Evolutionary conservation across 2,113 vertebrate species (phyloP), one percentile per base, ranked within the genome.

Genomic region (Anoura caudifer): DNA sequence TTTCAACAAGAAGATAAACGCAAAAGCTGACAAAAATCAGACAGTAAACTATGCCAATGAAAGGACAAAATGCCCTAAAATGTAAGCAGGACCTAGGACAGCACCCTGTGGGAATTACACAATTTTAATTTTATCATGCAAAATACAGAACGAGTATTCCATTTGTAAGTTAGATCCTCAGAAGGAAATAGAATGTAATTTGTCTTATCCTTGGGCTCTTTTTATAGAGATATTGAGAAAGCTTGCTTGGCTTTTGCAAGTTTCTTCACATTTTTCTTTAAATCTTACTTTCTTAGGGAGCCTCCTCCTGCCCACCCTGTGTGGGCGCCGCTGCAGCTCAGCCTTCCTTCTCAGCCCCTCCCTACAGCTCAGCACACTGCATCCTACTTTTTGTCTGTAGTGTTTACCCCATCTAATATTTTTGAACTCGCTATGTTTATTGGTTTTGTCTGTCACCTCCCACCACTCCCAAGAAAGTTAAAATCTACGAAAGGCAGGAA

Each of bases 1-100:
- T 79, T 96, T 63, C 38, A 4, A 79, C 19, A 75, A 95, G 80
- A 61, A 84, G 91, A 90, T 59, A 82, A 85, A 61, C 47, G 63
- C 52, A 91, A 81, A 85, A 70, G 47, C 22, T 80, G n/a, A 90
- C 41, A 59, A 65, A 97, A 67, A 80, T 75, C 19, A 81, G 26
- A 59, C 2, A 17, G 13, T 41, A 43, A 92, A 80, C 70, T 43
- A 77, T 61, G 52, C 19, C 76, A 95, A 33, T 33, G 72, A 59
- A 63, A 45, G 45, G 31, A 33, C n/a, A 76, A 72, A 56, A 56
- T 54, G 31, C 26, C 65, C n/a, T 87, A 20, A 92, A 80, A 95
- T 61, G 47, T 43, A 91, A 92, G 45, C 16, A 73, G 61, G 24
- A 45, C 7, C 13, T 16, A 24, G 12, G 24, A 77, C 13, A 83